Evolutionary conservation across 2,113 vertebrate species (phyloP), one percentile per base, ranked within the genome.

Genomic region (Dasyprocta punctata): DNA sequence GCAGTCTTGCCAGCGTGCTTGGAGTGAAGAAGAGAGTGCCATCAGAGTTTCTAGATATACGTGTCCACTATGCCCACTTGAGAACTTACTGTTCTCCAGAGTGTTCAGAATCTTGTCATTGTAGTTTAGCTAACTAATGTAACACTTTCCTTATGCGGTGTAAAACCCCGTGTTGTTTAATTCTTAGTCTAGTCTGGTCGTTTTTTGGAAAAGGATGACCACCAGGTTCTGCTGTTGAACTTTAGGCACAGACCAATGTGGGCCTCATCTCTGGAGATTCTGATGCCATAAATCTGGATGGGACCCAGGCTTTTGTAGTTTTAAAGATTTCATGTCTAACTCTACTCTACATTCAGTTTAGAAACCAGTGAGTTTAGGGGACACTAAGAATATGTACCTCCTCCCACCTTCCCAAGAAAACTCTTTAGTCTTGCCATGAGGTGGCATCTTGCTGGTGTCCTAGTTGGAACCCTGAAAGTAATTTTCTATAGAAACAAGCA

Each of bases 71-170:
- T 90, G 60, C 61, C 60, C 38, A 61, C 41, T 63, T 63, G 47
- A 95, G 81, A 92, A 75, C 16, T 44, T 44, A 36, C 33, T 1
- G 7, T 87, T 90, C 52, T 87, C 58, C 69, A 80, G 26, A 89
- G 63, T 81, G n/a, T 92, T 63, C 30, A 86, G 67, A 78, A 95
- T 24, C 38, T 80, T 67, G 17, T 75, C n/a, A 36, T 47, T 92
- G 93, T 56, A 52, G 75, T 93, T 89, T 16, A 63, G 65, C 75
- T 60, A 36, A 61, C 30, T 58, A 69, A 49, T n/a, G 4, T 33
- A 58, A 28, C 44, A 52, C 92, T 94, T 97, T 84, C 71, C 75
- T 86, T 44, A 58, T 0, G n/a, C 12, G n/a, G 36, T 56, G 60
- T 77, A 84, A 84, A 93, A 84, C 67, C 65, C 26, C 11, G 0